Base-by-base conservation (phyloP, 1,140 invertebrate species). In the Eurytemora carolleeae region DNA sequence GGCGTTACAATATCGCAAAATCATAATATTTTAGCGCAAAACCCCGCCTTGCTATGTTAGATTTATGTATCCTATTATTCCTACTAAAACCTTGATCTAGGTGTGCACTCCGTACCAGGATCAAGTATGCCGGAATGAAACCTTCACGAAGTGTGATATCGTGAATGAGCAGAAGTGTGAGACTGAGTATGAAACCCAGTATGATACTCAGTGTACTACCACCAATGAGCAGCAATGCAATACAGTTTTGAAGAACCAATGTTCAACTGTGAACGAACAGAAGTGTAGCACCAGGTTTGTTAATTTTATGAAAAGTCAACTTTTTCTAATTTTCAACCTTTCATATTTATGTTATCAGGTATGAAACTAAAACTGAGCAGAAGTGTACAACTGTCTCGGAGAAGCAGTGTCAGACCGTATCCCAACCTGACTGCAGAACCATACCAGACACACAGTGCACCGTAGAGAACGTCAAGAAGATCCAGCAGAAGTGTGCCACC, bases 361-460 rank as follows among this genome's bases (percentile, higher is more conserved):
- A 62, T 24, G 60, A 62, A 7, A 62, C 60, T 16, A 54, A 58
- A 7, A 2, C 57, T 1, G 60, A 62, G 24, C n/a, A 62, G 53
- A 62, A 62, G 20, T 62, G 60, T 54, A 23, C 18, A 17, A 62
- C 54, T n/a, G 31, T 44, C n/a, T n/a, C 7, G n/a, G 31, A 44
- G 31, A n/a, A 44, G n/a, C 31, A 44, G n/a, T 44, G 31, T n/a
- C 31, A 44, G 31, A 54, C 57, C 54, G 24, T 22, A 1, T 58
- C 19, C 31, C 52, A 62, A 25, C 57, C 60, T 53, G 54, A 62
- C 19, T 62, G 54, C 22, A 23, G 54, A 15, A 58, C 60, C 17
- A 20, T 22, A 18, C 23, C 21, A 20, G 52, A 61, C 24, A 53
- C 44, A 24, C 21, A 62, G 55, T 62, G 52, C 52, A 53, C 58